Base-by-base conservation (phyloP, 2,797 vertebrate genomes). In the Platalea minor region DNA sequence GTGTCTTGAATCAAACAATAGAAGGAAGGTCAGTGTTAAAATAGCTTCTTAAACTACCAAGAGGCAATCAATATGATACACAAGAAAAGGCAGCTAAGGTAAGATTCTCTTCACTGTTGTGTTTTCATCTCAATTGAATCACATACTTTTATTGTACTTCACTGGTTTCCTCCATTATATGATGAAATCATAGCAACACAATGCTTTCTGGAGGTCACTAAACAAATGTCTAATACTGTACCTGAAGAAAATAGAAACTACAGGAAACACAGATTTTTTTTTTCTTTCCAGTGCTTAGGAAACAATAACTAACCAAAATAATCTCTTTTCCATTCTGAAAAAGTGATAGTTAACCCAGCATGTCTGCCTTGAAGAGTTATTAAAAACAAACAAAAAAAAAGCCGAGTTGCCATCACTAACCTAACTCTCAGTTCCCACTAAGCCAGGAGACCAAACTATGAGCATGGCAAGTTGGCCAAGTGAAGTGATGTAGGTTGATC, bases 1-100 rank as follows among this genome's bases (percentile, higher is more conserved):
- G 94, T 29, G 89, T 95, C 97, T 97, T 91, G 85, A 91, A 39
- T 68, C 53, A 84, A 96, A 97, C 97, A 97, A 97, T 95, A 82
- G 92, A 59, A 96, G 96, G 96, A 97, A 97, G 94, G 95, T 97
- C 95, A 93, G 61, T 48, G 75, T 74, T 89, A 92, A 96, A 95
- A 95, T 67, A 96, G 90, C 92, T 96, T 16, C 65, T 93, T 17
- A 50, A 87, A 68, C 50, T 51, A 83, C 23, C 41, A 29, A 48
- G 53, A 33, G 70, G 77, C 53, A 63, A 93, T 35, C 54, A 63
- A 35, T 28, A 20, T 10, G 35, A 88, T 63, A 46, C 6, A 69
- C 23, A 94, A 46, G 91, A 77, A 85, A 91, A 93, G 83, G 94
- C 95, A 94, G 86, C 83, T 85, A 76, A 87, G 93, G 94, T 94